Evolutionary conservation across 2,113 vertebrate genomes (phyloP).

Genomic region (Pomatorhinus ruficollis): DNA sequence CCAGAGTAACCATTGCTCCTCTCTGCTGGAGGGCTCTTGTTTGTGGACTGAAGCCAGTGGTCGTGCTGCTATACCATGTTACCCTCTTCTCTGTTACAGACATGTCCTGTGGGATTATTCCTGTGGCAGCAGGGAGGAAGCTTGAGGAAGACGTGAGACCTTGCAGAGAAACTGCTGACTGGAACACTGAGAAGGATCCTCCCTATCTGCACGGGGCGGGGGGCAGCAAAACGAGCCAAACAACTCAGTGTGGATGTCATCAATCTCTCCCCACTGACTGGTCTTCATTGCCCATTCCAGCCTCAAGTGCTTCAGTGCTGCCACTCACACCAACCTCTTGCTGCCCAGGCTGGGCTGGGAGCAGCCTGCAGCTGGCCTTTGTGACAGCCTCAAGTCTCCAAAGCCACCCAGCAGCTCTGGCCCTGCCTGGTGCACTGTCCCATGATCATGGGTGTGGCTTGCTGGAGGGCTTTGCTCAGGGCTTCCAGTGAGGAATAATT

Average conservation of each 20-base stretch:
- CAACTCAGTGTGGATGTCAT: background rate
- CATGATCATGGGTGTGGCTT: fast-evolving
- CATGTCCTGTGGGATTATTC: fast-evolving
- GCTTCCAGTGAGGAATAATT: background rate
- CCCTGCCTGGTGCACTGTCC: background rate
- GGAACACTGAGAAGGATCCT: background rate
- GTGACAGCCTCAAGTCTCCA: background rate
- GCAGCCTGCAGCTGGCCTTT: background rate
- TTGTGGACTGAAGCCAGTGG: background rate
- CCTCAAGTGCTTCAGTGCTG: background rate
- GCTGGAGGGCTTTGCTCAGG: fast-evolving
- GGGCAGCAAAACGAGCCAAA: background rate
- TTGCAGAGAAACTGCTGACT: background rate
- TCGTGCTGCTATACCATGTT: fast-evolving
- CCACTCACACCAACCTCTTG: too few species aligned
- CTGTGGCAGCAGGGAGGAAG: background rate
- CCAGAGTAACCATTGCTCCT: background rate
- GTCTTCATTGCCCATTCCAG: background rate
- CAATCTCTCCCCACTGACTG: background rate
- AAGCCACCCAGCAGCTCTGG: background rate
- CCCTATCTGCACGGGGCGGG: fast-evolving
- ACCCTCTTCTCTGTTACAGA: background rate
- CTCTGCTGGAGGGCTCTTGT: background rate
- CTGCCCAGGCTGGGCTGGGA: background rate
- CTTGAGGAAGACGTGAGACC: background rate